Evolutionary conservation across 2,888 invertebrate genomes (phyloP).

Genomic region (Dicyrtomina minuta): DNA sequence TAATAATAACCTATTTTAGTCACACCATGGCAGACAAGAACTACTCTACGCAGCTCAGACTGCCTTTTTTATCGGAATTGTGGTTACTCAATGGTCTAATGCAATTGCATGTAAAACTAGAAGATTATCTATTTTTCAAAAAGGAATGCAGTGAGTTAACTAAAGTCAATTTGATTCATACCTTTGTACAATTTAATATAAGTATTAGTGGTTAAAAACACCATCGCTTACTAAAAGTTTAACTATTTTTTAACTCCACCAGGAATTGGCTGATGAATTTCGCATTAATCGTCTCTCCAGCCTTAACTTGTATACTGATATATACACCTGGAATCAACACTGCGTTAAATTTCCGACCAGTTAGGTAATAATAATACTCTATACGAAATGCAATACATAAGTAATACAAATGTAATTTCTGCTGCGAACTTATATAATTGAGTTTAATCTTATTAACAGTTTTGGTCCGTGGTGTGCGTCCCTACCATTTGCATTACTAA

Average conservation of each 20-base stretch:
- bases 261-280: constrained; percentile 40
- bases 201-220: no score
- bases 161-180: background rate
- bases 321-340: constrained; percentile 38
- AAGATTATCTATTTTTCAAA: constrained; percentile 33
- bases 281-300: constrained; percentile 34
- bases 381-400: background rate
- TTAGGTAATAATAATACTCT: no score
- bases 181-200: no score
- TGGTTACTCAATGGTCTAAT: constrained; percentile 42
- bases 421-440: background rate
- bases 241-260: no score
- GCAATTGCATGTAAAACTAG: constrained; percentile 41
- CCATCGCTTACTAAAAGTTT: no score
- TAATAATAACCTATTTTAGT: no score
- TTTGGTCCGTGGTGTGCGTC: no score
- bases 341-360: constrained; percentile 33
- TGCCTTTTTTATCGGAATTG: constrained; percentile 43
- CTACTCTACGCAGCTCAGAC: constrained; percentile 45
- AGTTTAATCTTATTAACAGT: constrained; percentile 70
- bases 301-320: constrained; percentile 35
- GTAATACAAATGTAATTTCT: no score
- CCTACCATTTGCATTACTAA: constrained; percentile 72
- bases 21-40: no score
- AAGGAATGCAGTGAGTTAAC: constrained; percentile 38